Percentiles rank a stretch among this genome's conserved stretches.
Conservation (phyloP, 2,888 invertebrate genomes). For the Perizoma flavofasciatum region DNA sequence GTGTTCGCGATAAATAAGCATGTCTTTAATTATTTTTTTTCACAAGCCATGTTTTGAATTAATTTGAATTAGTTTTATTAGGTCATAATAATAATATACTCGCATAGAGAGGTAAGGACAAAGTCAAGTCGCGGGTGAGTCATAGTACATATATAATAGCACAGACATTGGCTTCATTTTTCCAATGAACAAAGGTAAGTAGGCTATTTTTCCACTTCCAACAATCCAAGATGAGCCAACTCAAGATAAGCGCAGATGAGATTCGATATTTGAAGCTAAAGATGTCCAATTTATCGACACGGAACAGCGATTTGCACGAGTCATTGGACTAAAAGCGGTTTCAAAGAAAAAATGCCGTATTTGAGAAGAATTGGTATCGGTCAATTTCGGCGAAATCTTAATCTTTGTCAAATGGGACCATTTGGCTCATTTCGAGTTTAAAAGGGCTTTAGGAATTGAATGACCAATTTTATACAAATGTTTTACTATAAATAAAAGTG, state of each 20-base stretch:
- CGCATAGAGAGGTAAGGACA: no score
- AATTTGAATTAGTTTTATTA: no score
- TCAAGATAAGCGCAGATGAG: slow-evolving; percentile 33
- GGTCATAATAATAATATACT: no score
- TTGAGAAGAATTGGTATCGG: slow-evolving; percentile 32
- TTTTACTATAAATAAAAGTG: no score
- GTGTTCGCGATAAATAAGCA: no score
- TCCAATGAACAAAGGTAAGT: slow-evolving; percentile 7
- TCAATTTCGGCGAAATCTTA: slow-evolving; percentile 32
- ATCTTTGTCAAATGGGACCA: slow-evolving; percentile 30
- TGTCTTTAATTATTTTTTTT: no score
- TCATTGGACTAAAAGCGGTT: slow-evolving; percentile 38
- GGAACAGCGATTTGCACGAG: slow-evolving; percentile 37
- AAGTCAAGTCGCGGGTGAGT: not conserved
- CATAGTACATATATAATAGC: no score
- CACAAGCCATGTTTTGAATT: no score
- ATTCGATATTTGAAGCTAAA: slow-evolving; percentile 35
- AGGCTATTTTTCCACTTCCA: slow-evolving; percentile 9
- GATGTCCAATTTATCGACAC: slow-evolving; percentile 37
- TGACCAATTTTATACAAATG: slow-evolving; percentile 10
- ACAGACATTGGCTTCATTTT: slow-evolving; percentile 4
- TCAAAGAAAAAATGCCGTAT: slow-evolving; percentile 25
- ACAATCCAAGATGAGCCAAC: slow-evolving; percentile 27
- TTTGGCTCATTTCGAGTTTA: slow-evolving; percentile 20
- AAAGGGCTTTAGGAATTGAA: slow-evolving; percentile 14